phyloP scores from a whole-genome alignment of 1,140 invertebrate genomes.

The Lasaia peninsularis region DNA sequence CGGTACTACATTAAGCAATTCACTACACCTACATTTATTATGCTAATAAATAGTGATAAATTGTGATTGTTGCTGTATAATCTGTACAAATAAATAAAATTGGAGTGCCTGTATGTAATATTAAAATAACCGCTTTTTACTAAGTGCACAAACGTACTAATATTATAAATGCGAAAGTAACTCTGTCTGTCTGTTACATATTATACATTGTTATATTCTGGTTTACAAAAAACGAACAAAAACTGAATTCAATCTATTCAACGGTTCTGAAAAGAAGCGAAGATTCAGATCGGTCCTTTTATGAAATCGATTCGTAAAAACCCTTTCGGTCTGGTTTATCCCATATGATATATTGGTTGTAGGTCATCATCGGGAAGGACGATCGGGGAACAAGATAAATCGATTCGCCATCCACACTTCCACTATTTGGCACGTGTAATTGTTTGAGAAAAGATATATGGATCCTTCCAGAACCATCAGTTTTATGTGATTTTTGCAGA shows the following conservation, averaged over 20 bases:
- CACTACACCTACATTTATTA: too few relatives aligned
- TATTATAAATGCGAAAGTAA: too few relatives aligned
- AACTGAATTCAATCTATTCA: conserved; percentile 18
- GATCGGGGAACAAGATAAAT: conserved; percentile 7
- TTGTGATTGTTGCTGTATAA: background rate
- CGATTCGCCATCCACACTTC: conserved; percentile 5
- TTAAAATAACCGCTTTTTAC: too few relatives aligned
- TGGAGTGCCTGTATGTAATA: too few relatives aligned
- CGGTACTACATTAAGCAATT: background rate
- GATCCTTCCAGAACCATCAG: background rate
- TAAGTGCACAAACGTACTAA: too few relatives aligned
- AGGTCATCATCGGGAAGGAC: conserved; percentile 21
- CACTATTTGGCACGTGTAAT: background rate
- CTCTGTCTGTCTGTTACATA: too few relatives aligned
- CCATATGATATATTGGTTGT: conserved; percentile 43
- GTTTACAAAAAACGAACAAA: conserved; percentile 2
- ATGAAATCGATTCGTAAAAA: background rate
- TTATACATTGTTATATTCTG: background rate
- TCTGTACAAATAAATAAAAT: background rate
- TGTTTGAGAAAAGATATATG: conserved; percentile 1
- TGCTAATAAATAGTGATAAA: too few relatives aligned
- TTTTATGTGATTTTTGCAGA: too few relatives aligned
- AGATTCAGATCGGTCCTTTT: conserved; percentile 1
- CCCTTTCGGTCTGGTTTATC: conserved; percentile 17
- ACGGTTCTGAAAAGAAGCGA: conserved; percentile 12